phyloP scores from a whole-genome alignment of 2,888 invertebrate genomes.

The Lymantria monacha region DNA sequence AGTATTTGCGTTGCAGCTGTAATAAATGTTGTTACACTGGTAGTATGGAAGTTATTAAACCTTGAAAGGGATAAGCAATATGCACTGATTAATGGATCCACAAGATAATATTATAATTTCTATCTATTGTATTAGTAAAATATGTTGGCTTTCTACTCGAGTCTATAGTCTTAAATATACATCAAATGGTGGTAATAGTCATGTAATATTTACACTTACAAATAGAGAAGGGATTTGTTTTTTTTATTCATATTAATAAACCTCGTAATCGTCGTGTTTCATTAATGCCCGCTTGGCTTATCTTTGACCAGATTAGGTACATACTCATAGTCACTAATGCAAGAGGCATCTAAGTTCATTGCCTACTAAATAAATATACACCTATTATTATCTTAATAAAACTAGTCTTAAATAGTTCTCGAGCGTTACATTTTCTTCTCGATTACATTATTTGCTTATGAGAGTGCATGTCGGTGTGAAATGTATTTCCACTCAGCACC shows the following conservation, averaged over 20 bases:
- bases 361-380: no score
- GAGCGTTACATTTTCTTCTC: background rate
- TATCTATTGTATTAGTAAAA: background rate
- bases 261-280: background rate
- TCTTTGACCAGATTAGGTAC: background rate
- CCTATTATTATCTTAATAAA: no score
- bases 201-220: background rate
- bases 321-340: no score
- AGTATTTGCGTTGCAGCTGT: slow-evolving; percentile 28
- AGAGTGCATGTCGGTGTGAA: slow-evolving; percentile 44
- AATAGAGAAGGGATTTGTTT: background rate
- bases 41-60: slow-evolving; percentile 9
- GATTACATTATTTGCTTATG: slow-evolving; percentile 11
- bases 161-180: no score
- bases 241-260: background rate
- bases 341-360: no score
- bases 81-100: background rate
- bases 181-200: background rate
- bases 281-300: background rate
- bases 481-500: slow-evolving; percentile 30
- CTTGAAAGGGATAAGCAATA: background rate
- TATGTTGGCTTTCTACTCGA: no score
- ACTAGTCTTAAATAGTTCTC: background rate
- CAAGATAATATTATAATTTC: background rate
- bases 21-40: slow-evolving; percentile 12